A percentile compares a stretch with the other conserved stretches of the same genome.
Evolutionary conservation across 2,797 vertebrate genomes (phyloP).

Genomic region (Esox lucius): DNA sequence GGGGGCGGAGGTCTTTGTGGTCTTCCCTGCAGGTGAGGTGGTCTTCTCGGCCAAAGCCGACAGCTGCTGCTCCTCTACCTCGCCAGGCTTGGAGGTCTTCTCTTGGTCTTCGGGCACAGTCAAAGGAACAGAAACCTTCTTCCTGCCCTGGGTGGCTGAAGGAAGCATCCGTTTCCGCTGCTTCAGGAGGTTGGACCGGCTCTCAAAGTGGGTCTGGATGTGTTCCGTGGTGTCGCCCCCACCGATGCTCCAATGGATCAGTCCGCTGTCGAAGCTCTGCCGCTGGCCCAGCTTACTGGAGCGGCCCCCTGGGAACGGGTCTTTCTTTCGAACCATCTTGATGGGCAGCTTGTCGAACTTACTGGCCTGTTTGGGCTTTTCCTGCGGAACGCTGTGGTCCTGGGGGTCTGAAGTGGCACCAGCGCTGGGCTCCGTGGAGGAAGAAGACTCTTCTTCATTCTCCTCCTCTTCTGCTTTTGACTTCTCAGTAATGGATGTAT

Average conservation of each 20-base stretch:
- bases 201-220: conserved; percentile 98
- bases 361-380: conserved; percentile 86
- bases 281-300: conserved; percentile 86
- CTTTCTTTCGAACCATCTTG: conserved; percentile 91
- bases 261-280: conserved; percentile 93
- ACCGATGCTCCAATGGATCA: conserved; percentile 96
- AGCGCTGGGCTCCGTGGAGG: conserved; percentile 76
- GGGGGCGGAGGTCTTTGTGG: conserved; percentile 11
- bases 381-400: conserved; percentile 75
- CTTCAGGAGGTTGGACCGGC: conserved; percentile 79
- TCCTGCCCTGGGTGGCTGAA: conserved; percentile 49
- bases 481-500: conserved; percentile 38
- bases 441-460: conserved; percentile 67
- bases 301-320: conserved; percentile 87
- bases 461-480: conserved; percentile 59
- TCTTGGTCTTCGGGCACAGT: conserved; percentile 36
- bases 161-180: conserved; percentile 72
- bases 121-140: conserved; percentile 50
- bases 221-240: conserved; percentile 98
- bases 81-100: conserved; percentile 43
- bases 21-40: not conserved
- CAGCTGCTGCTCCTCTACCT: conserved; percentile 43
- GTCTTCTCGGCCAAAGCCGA: not conserved
- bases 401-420: conserved; percentile 53
- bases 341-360: conserved; percentile 97